phyloP scores from a whole-genome alignment of 2,113 vertebrate species.

The Gambusia affinis region DNA sequence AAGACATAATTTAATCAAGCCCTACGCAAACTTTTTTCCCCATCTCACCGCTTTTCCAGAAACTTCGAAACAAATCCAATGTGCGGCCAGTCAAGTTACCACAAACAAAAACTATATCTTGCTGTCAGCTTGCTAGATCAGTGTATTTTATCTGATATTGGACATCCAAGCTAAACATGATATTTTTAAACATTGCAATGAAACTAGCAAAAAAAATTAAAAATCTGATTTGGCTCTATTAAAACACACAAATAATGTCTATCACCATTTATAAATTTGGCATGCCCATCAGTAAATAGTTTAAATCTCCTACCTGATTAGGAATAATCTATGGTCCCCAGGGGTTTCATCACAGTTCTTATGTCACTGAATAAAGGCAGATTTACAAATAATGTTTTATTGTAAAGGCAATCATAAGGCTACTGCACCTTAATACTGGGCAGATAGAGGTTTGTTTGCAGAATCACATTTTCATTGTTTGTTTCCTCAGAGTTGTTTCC shows the following conservation, averaged over 20 bases:
- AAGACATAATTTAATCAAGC: constrained; percentile 23
- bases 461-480: neutral
- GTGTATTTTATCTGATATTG: neutral
- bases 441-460: too few relatives aligned
- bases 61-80: neutral
- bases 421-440: too few relatives aligned
- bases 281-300: too few relatives aligned
- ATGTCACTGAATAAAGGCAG: too few relatives aligned
- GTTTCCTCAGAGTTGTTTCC: neutral
- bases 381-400: too few relatives aligned
- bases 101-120: neutral
- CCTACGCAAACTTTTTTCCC: constrained; percentile 15
- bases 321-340: too few relatives aligned
- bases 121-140: neutral
- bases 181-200: too few relatives aligned
- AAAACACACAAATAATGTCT: neutral
- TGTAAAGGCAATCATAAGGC: too few relatives aligned
- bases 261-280: too few relatives aligned
- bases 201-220: neutral
- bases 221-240: neutral
- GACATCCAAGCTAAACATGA: neutral
- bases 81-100: neutral
- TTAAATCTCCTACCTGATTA: too few relatives aligned
- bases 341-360: too few relatives aligned
- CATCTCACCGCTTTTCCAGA: neutral